Conservation (phyloP, 2,113 vertebrate genomes). For the Emydura subglobosa region DNA sequence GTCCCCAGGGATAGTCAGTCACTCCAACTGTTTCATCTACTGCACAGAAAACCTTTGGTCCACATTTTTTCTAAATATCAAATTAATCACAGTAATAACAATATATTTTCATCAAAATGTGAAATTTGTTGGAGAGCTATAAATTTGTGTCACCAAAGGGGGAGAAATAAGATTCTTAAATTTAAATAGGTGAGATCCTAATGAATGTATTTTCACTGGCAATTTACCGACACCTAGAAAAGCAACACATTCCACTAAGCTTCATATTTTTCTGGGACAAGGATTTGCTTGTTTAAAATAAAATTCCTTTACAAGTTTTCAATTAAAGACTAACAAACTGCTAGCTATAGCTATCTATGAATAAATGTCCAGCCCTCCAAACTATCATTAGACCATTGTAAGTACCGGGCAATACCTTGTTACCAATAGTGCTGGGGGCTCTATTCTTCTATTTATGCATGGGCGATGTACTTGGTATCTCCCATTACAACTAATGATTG, state of each 20-base stretch:
- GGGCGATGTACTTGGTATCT: slow-evolving; percentile 65
- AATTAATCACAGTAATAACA: slow-evolving; percentile 73
- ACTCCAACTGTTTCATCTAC: slow-evolving; percentile 79
- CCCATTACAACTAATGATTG: slow-evolving; percentile 58
- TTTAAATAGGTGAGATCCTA: background rate
- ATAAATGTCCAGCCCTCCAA: slow-evolving; percentile 62
- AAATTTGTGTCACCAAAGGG: slow-evolving; percentile 28
- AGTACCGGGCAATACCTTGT: slow-evolving; percentile 62
- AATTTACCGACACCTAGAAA: background rate
- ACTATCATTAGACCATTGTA: slow-evolving; percentile 66
- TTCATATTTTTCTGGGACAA: background rate
- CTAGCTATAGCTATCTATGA: slow-evolving; percentile 34
- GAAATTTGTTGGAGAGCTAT: slow-evolving; percentile 32
- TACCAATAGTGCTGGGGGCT: slow-evolving; percentile 51
- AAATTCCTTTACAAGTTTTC: slow-evolving; percentile 61
- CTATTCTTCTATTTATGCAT: slow-evolving; percentile 60
- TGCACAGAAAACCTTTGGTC: slow-evolving; percentile 59
- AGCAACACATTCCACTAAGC: background rate
- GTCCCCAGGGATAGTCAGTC: slow-evolving; percentile 81
- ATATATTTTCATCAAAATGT: slow-evolving; percentile 63
- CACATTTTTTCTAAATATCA: slow-evolving; percentile 68
- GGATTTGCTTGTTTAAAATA: slow-evolving; percentile 64
- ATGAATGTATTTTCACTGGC: background rate
- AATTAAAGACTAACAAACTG: slow-evolving; percentile 67
- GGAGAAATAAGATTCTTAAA: rapidly evolving